Percentiles rank a stretch among this genome's conserved stretches.
Conservation (phyloP, 2,888 invertebrate genomes). For the Volucella bombylans region DNA sequence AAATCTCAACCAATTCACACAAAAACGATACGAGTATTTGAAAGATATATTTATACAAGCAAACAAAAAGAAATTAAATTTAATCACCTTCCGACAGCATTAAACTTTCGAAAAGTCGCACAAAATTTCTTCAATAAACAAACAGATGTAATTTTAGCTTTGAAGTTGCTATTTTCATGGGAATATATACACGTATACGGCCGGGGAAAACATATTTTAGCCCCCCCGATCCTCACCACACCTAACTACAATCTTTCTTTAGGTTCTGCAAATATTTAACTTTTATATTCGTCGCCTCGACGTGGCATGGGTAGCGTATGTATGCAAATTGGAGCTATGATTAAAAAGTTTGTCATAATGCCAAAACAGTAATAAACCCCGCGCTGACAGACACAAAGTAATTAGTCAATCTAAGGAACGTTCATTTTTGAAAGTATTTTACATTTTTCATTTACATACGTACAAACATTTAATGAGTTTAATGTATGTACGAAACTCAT, state of each 20-base stretch:
- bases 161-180: too few relatives aligned
- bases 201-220: too few relatives aligned
- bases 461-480: too few relatives aligned
- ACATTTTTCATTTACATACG: neutral
- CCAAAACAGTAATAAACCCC: slow-evolving; percentile 56
- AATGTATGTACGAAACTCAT: slow-evolving; percentile 22
- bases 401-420: slow-evolving; percentile 41
- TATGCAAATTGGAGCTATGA: slow-evolving; percentile 43
- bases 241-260: too few relatives aligned
- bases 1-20: too few relatives aligned
- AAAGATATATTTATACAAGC: too few relatives aligned
- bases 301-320: neutral
- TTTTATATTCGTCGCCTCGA: neutral
- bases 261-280: too few relatives aligned
- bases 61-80: slow-evolving; percentile 2
- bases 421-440: slow-evolving; percentile 33
- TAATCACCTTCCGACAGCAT: too few relatives aligned
- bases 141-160: neutral
- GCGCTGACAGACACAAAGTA: slow-evolving; percentile 50
- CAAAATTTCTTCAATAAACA: neutral
- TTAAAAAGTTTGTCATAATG: slow-evolving; percentile 49
- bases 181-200: too few relatives aligned
- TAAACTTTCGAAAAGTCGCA: too few relatives aligned
- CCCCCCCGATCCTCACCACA: too few relatives aligned
- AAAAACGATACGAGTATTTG: too few relatives aligned